Evolutionary conservation across 2,888 invertebrate genomes (phyloP), one percentile per base, ranked within the genome.

Genomic region (Fragum fragum): DNA sequence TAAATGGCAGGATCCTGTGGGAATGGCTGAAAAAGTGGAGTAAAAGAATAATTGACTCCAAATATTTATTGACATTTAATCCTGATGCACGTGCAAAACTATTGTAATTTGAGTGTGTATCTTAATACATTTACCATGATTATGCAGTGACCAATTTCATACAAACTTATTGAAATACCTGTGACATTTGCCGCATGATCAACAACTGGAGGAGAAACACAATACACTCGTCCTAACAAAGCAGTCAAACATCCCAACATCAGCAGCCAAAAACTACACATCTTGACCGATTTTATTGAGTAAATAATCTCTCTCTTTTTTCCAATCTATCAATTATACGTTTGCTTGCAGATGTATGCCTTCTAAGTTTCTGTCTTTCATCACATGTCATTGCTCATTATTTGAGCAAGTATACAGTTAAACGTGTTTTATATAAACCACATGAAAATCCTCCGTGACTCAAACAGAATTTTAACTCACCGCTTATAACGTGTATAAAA

Each of bases 401-500:
- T 9, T 3, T 47, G 47, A 47, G 3, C 47, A 47, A n/a, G n/a
- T 9, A n/a, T n/a, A 14, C 47, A 47, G 47, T 47, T 47, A 18
- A 18, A n/a, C n/a, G 47, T 47, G 47, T 47, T 57, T 55, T 57
- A 53, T 53, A n/a, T 57, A 57, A 57, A 57, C 14, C 57, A 57
- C 57, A 57, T 26, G 47, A 5, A 26, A 61, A 0, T 7, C 11
- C 42, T 66, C 42, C 66, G 66, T 66, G 66, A 66, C 1, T 42
- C 66, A 23, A 42, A 66, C 66, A 14, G 18, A 14, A 39, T 42
- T 39, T 66, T 21, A 42, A 1, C 21, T 21, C 26, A 42, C 36
- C 66, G 66, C 66, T 66, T 23, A 42, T 2, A 66, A 16, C 66
- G n/a, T 61, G n/a, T 32, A 28, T 61, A 32, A 23, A 57, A 57